Percentiles rank a stretch among this genome's conserved stretches.
These are phyloP conservation scores for Eulemur rubriventer DNA, from an alignment of 2,797 vertebrate genomes.

Conservation along the genomic window DNA sequence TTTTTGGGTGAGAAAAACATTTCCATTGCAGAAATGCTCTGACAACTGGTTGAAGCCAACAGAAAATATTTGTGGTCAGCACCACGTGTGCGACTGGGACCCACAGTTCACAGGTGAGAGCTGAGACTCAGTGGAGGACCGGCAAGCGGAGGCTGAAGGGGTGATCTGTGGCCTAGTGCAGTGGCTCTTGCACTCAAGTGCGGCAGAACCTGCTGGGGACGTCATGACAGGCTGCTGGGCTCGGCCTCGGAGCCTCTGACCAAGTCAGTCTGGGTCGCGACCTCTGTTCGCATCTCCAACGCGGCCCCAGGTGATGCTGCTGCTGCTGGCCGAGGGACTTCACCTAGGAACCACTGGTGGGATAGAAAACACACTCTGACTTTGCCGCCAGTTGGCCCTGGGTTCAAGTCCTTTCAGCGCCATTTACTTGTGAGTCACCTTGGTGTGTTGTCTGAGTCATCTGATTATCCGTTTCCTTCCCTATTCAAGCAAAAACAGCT, in stretches of 20 bases:
- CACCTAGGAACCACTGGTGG: neutral
- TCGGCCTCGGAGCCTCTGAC: neutral
- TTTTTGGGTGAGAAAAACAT: conserved; percentile 9
- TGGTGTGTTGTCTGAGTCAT: neutral
- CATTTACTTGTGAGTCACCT: neutral
- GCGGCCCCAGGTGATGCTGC: too few relatives aligned
- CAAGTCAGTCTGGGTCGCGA: neutral
- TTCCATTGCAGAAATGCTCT: neutral
- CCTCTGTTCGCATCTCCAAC: neutral
- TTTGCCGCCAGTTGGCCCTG: neutral
- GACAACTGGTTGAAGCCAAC: neutral
- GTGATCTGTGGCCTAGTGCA: neutral
- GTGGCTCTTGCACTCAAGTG: accelerated
- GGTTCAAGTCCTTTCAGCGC: neutral
- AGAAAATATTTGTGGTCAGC: neutral
- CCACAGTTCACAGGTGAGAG: neutral
- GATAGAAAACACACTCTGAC: neutral
- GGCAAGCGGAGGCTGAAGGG: neutral
- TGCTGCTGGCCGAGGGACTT: neutral
- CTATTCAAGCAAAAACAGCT: neutral
- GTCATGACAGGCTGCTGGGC: neutral
- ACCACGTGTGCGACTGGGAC: neutral
- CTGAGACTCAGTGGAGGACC: neutral
- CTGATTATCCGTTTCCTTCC: neutral
- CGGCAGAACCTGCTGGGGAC: too few relatives aligned